These are phyloP conservation scores for Agrochola lota DNA, from an alignment of 2,888 invertebrate species.

Conservation along the genomic window DNA sequence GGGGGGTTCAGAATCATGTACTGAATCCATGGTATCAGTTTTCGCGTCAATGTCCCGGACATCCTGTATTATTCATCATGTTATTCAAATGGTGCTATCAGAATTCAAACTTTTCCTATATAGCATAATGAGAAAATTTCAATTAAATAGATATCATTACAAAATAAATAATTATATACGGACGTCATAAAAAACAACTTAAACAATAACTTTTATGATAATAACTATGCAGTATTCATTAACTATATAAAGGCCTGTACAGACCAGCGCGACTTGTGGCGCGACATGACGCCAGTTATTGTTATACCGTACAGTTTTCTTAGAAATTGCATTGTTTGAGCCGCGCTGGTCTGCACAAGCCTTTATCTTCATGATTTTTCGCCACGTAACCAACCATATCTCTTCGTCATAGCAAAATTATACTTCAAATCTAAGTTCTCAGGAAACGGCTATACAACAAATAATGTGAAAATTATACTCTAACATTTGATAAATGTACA, in stretches of 20 bases:
- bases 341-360: too few species aligned
- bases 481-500: constrained; percentile 24
- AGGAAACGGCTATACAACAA: constrained; percentile 25
- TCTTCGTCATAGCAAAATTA: constrained; percentile 6
- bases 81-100: neutral
- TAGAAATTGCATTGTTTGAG: too few species aligned
- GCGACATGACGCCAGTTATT: too few species aligned
- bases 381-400: neutral
- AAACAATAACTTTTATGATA: neutral
- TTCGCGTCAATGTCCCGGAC: too few species aligned
- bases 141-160: neutral
- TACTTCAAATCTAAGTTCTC: constrained; percentile 3
- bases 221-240: neutral
- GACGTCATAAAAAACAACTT: neutral
- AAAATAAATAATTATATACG: neutral
- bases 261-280: too few species aligned
- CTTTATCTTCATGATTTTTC: constrained; percentile 12
- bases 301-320: too few species aligned
- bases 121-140: neutral
- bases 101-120: too few species aligned
- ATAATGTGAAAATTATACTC: constrained; percentile 16
- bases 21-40: too few species aligned
- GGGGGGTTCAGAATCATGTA: too few species aligned
- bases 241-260: too few species aligned
- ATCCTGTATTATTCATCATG: neutral